phyloP scores from a whole-genome alignment of 2,888 invertebrate genomes.

The Agonum fuliginosum region DNA sequence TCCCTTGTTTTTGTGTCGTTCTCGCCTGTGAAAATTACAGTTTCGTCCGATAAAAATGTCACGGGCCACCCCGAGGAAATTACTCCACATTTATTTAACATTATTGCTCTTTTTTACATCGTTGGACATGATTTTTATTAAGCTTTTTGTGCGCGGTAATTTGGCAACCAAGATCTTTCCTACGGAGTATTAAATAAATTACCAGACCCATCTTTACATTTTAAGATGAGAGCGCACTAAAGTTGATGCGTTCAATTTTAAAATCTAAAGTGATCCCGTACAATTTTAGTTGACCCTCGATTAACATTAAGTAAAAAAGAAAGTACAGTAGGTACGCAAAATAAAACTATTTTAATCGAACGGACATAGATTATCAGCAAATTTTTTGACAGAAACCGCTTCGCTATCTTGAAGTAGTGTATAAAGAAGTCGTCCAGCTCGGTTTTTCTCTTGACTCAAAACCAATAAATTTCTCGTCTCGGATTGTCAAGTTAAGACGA shows the following conservation, averaged over 20 bases:
- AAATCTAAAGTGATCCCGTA: too few species aligned
- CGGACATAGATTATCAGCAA: too few species aligned
- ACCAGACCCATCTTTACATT: not conserved
- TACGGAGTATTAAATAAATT: conserved; percentile 23
- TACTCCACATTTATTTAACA: conserved; percentile 52
- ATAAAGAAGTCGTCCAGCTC: too few species aligned
- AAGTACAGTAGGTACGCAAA: too few species aligned
- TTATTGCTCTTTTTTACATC: conserved; percentile 46
- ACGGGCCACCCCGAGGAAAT: conserved; percentile 40
- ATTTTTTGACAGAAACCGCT: too few species aligned
- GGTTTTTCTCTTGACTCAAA: too few species aligned
- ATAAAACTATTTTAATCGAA: too few species aligned
- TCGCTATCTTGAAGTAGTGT: too few species aligned
- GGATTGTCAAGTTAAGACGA: too few species aligned
- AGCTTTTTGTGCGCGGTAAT: conserved; percentile 15
- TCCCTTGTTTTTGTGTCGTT: conserved; percentile 36
- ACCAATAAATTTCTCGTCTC: too few species aligned
- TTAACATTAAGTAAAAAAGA: too few species aligned
- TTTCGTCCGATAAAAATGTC: conserved; percentile 54
- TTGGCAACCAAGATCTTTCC: conserved; percentile 15
- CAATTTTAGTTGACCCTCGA: too few species aligned
- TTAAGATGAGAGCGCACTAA: not conserved
- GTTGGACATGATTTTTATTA: conserved; percentile 22
- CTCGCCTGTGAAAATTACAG: conserved; percentile 49
- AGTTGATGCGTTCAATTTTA: not conserved